phyloP scores from a whole-genome alignment of 2,888 invertebrate species.

The Drosophila eohydei region DNA sequence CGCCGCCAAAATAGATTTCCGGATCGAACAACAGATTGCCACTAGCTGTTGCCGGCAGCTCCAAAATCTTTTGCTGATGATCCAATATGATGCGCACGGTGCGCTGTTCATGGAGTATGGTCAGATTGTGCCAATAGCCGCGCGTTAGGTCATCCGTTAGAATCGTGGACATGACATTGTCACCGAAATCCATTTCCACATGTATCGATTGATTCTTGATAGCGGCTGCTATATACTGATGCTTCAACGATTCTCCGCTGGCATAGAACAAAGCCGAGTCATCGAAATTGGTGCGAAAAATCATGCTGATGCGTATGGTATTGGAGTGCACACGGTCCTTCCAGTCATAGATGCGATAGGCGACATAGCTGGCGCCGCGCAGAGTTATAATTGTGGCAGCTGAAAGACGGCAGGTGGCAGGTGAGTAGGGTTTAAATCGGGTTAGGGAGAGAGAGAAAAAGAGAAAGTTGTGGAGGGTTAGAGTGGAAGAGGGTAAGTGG shows the following conservation, averaged over 20 bases:
- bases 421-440: background rate
- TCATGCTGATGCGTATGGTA: slow-evolving; percentile 93
- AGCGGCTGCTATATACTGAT: slow-evolving; percentile 95
- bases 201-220: slow-evolving; percentile 93
- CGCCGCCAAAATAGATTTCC: slow-evolving; percentile 96
- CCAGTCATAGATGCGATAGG: slow-evolving; percentile 96
- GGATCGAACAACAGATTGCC: slow-evolving; percentile 95
- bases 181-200: slow-evolving; percentile 95
- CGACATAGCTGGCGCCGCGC: slow-evolving; percentile 95
- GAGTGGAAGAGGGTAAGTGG: background rate
- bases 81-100: slow-evolving; percentile 91
- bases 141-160: slow-evolving; percentile 90
- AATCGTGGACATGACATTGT: slow-evolving; percentile 89
- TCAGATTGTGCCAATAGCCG: slow-evolving; percentile 95
- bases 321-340: slow-evolving; percentile 95
- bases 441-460: too few relatives aligned
- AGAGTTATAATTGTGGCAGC: slow-evolving; percentile 94
- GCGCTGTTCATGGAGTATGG: slow-evolving; percentile 92
- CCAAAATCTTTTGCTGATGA: slow-evolving; percentile 88
- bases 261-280: slow-evolving; percentile 97
- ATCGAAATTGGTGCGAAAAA: slow-evolving; percentile 95
- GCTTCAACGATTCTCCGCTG: slow-evolving; percentile 93
- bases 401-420: slow-evolving; percentile 84
- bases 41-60: slow-evolving; percentile 87
- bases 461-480: background rate